Evolutionary conservation across 2,113 vertebrate genomes (phyloP), one percentile per base, ranked within the genome.

Genomic region (Sigmodon hispidus): DNA sequence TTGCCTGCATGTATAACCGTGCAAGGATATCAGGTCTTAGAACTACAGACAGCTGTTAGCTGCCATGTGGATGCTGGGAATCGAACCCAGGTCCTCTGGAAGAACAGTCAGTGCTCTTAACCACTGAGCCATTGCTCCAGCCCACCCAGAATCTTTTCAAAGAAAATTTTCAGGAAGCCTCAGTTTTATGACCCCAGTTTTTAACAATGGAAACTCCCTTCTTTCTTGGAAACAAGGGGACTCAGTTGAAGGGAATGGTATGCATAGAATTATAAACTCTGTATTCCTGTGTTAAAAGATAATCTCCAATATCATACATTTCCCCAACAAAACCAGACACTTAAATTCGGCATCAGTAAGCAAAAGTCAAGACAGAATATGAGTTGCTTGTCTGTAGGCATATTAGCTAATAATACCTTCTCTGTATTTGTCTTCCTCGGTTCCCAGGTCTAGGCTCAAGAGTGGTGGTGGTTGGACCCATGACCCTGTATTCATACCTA

Each of bases 171-270:
- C 80, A 31, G n/a, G 4, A 61, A 61, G n/a, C 15, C 57, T 83
- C n/a, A 81, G 55, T 59, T 55, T 81, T 81, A 61, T 24, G 10
- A 29, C 24, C 55, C 13, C 55, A 83, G 16, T 9, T 17, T 83
- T 83, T 40, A 24, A 24, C 55, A 40, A 40, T 40, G 22, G 79
- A 59, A 81, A 59, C 36, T 4, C 22, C 36, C 12, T 59, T 81
- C 21, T 81, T 81, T 57, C 79, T 81, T 81, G 55, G 79, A 22
- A 81, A 81, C 55, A 15, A 59, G n/a, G 55, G n/a, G 13, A 3
- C 79, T 7, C 3, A 40, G 57, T 15, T 13, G 1, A 2, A n/a
- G 8, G 34, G 1, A 2, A n/a, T 4, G 34, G 21, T 34, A n/a
- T 55, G n/a, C 55, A 61, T 16, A 83, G 22, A 83, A 17, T 29